phyloP scores from a whole-genome alignment of 2,888 invertebrate genomes.

The Drosophila koepferae region DNA sequence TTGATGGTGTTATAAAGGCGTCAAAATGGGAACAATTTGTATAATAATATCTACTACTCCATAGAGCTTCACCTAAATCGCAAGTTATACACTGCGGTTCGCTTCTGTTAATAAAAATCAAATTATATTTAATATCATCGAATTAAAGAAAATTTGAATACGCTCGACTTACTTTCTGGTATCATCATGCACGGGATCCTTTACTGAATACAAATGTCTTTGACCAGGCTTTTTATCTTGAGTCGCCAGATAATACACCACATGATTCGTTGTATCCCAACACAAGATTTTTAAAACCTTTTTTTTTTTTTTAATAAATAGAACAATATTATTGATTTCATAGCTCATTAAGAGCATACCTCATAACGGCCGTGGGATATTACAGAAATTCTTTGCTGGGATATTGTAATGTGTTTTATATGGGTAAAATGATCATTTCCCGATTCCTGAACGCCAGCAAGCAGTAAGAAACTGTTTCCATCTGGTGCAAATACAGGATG shows the following conservation, averaged over 20 bases:
- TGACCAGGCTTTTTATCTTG: constrained; percentile 94
- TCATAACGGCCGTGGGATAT: constrained; percentile 94
- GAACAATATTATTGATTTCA: background rate
- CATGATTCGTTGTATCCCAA: constrained; percentile 93
- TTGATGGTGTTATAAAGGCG: constrained; percentile 89
- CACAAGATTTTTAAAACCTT: constrained; percentile 89
- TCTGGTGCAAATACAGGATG: constrained; percentile 94
- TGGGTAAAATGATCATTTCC: constrained; percentile 94
- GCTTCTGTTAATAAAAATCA: constrained; percentile 77
- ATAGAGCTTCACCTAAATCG: constrained; percentile 90
- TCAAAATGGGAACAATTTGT: constrained; percentile 95
- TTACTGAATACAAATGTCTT: constrained; percentile 94
- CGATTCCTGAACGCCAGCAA: constrained; percentile 94
- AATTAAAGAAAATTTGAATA: background rate
- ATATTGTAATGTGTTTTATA: constrained; percentile 93
- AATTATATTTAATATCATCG: background rate
- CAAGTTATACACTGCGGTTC: constrained; percentile 95
- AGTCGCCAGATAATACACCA: constrained; percentile 92
- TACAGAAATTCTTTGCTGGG: constrained; percentile 93
- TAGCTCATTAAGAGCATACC: constrained; percentile 85
- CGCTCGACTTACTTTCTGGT: constrained; percentile 86
- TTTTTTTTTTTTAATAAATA: background rate
- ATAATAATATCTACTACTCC: constrained; percentile 92
- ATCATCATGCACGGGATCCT: constrained; percentile 90
- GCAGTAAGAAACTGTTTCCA: constrained; percentile 92